These are phyloP conservation scores for Campoplex nolae DNA, from an alignment of 2,888 invertebrate species.

Conservation along the genomic window DNA sequence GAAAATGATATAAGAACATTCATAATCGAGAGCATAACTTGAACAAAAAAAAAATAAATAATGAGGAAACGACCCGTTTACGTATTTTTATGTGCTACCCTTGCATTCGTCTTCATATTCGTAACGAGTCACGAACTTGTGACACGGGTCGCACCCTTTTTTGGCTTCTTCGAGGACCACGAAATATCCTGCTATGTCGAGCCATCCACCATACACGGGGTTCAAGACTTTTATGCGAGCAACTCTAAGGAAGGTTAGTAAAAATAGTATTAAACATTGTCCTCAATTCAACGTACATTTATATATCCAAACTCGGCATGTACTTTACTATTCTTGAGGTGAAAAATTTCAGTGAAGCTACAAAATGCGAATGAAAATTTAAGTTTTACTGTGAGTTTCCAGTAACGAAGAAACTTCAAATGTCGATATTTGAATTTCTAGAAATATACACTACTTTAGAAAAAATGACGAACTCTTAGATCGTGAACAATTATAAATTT, in stretches of 20 bases:
- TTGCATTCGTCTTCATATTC: constrained; percentile 75
- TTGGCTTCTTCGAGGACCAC: constrained; percentile 60
- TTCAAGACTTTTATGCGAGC: constrained; percentile 45
- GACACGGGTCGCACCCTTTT: constrained; percentile 70
- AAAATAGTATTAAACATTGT: neutral
- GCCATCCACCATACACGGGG: constrained; percentile 48
- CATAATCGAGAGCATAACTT: neutral
- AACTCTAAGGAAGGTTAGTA: constrained; percentile 42
- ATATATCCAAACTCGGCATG: neutral
- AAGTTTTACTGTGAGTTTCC: too few species aligned
- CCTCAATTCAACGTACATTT: neutral
- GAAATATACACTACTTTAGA: too few species aligned
- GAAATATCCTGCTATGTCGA: constrained; percentile 75
- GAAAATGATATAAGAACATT: neutral
- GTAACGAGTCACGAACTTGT: constrained; percentile 73
- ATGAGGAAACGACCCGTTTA: constrained; percentile 76
- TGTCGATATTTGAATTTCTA: too few species aligned
- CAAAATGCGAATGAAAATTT: too few species aligned
- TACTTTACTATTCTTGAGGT: too few species aligned
- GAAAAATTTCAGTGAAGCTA: too few species aligned
- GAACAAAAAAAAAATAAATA: neutral
- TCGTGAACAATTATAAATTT: too few species aligned
- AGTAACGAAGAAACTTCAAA: too few species aligned
- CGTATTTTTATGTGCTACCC: constrained; percentile 72
- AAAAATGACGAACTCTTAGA: too few species aligned